A percentile compares a stretch with the other conserved stretches of the same genome.
These are phyloP conservation scores for Chanos chanos DNA, from an alignment of 2,797 vertebrate genomes.

Conservation along the genomic window DNA sequence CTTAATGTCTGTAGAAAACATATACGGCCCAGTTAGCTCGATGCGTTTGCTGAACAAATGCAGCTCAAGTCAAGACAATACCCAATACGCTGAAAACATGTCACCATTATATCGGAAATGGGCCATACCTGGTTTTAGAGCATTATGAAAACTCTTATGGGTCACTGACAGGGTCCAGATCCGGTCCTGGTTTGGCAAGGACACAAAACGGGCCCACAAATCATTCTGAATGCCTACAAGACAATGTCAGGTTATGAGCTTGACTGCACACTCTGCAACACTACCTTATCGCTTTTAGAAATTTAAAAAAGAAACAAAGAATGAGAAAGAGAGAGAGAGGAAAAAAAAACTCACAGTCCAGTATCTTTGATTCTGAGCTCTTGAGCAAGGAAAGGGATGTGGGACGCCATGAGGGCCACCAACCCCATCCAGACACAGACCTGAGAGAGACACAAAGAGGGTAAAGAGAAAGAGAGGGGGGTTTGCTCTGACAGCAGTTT, in stretches of 20 bases:
- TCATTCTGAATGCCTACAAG: slow-evolving; percentile 86
- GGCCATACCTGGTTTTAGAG: no score
- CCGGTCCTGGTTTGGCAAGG: slow-evolving; percentile 78
- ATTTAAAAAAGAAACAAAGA: slow-evolving; percentile 57
- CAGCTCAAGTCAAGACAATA: no score
- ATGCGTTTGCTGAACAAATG: no score
- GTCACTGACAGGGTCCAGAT: slow-evolving; percentile 85
- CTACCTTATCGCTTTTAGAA: no score
- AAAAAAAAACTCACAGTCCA: slow-evolving; percentile 81
- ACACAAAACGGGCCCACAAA: slow-evolving; percentile 82
- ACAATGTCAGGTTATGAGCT: no score
- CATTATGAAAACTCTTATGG: slow-evolving; percentile 50
- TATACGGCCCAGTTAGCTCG: no score
- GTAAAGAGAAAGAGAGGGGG: background rate
- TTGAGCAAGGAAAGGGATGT: slow-evolving; percentile 91
- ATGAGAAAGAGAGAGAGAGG: background rate
- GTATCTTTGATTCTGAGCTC: slow-evolving; percentile 87
- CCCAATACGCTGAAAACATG: no score
- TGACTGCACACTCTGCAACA: no score
- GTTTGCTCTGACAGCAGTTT: background rate
- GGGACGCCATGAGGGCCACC: slow-evolving; percentile 88
- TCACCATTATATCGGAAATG: no score
- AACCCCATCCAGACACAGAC: slow-evolving; percentile 74
- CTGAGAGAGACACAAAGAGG: slow-evolving; percentile 48
- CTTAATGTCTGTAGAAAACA: no score